Conservation (phyloP, 1,140 invertebrate species). For the Aphaenogaster rudis region DNA sequence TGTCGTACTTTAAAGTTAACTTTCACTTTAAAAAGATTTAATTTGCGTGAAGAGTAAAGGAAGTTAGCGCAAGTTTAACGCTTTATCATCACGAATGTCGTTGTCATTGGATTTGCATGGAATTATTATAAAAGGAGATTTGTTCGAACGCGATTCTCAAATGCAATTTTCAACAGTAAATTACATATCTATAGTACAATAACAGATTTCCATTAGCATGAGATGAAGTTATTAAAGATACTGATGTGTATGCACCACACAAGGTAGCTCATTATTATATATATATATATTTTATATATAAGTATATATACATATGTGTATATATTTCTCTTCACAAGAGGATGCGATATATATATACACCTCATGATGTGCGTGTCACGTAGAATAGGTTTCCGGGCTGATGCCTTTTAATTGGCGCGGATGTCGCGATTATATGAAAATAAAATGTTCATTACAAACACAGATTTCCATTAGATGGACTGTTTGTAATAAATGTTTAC, state of each 20-base stretch:
- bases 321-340: not conserved
- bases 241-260: not conserved
- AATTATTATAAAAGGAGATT: constrained; percentile 36
- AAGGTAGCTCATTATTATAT: constrained; percentile 6
- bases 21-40: constrained; percentile 15
- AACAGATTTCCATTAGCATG: constrained; percentile 33
- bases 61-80: constrained; percentile 27
- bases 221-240: constrained; percentile 34
- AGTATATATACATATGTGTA: not conserved
- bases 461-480: constrained; percentile 49
- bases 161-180: constrained; percentile 25
- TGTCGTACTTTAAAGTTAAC: constrained; percentile 23
- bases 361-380: not conserved
- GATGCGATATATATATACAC: not conserved
- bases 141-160: not conserved
- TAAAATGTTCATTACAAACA: constrained; percentile 51
- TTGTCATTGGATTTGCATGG: constrained; percentile 23
- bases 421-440: constrained; percentile 53
- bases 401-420: constrained; percentile 43
- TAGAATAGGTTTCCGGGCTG: constrained; percentile 23
- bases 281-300: constrained; percentile 12
- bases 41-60: not conserved
- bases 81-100: constrained; percentile 20
- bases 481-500: constrained; percentile 30
- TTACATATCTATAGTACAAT: not conserved